Evolutionary conservation across 2,113 vertebrate species (phyloP).

Genomic region (rat (Rattus norvegicus)): GRCr8 NC_086034.1:18807001-18807500

Average conservation of each 20-base stretch:
- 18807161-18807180: not conserved
- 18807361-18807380: constrained; percentile 42
- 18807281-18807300: not conserved
- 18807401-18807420: constrained; percentile 34
- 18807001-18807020: constrained; percentile 86
- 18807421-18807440: constrained; percentile 41
- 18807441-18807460: fast-evolving
- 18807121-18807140: not conserved
- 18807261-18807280: not conserved
- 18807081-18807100: not conserved
- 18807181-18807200: no score
- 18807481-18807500: constrained; percentile 42
- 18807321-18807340: not conserved
- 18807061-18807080: constrained; percentile 86
- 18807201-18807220: no score
- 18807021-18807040: constrained; percentile 88
- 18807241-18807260: fast-evolving
- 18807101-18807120: not conserved
- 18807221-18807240: not conserved
- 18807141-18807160: not conserved
- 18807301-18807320: not conserved
- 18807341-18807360: constrained; percentile 48
- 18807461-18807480: constrained; percentile 44
- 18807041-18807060: constrained; percentile 91
- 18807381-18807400: constrained; percentile 40